Percentiles rank a stretch among this genome's conserved stretches.
Evolutionary conservation across 2,113 vertebrate species (phyloP).

Genomic region (Mellivora capensis): DNA sequence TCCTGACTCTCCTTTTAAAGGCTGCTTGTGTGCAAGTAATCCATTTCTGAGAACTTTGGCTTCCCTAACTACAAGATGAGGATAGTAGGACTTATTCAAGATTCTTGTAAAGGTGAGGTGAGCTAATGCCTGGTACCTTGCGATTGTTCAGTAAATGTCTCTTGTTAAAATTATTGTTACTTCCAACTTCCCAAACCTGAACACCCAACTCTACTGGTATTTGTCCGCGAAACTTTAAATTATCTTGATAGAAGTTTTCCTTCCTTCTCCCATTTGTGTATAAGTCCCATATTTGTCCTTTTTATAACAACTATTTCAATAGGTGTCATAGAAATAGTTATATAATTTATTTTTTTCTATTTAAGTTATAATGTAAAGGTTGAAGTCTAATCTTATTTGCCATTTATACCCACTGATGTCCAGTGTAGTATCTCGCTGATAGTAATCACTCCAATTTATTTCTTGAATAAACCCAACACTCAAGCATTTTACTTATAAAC

Average conservation of each 20-base stretch:
- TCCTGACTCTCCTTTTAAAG: neutral
- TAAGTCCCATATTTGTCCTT: neutral
- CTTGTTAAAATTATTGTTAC: neutral
- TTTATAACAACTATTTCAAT: neutral
- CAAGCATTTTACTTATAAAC: neutral
- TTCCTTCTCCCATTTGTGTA: neutral
- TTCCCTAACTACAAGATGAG: neutral
- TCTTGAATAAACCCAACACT: neutral
- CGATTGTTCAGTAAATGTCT: neutral
- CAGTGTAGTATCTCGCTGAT: neutral
- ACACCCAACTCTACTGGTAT: neutral
- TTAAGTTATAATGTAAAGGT: neutral
- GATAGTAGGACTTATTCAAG: neutral
- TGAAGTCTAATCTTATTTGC: neutral
- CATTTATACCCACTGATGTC: neutral
- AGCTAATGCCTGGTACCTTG: neutral
- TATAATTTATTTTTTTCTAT: neutral
- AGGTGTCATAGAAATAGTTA: neutral
- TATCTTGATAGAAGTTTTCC: neutral
- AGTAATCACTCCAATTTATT: neutral
- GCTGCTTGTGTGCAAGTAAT: neutral
- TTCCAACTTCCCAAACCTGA: neutral
- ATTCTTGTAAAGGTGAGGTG: neutral
- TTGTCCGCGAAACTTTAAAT: neutral
- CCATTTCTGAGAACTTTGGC: neutral